These are phyloP conservation scores for Festucalex cinctus DNA, from an alignment of 2,113 vertebrate species.

Conservation along the genomic window DNA sequence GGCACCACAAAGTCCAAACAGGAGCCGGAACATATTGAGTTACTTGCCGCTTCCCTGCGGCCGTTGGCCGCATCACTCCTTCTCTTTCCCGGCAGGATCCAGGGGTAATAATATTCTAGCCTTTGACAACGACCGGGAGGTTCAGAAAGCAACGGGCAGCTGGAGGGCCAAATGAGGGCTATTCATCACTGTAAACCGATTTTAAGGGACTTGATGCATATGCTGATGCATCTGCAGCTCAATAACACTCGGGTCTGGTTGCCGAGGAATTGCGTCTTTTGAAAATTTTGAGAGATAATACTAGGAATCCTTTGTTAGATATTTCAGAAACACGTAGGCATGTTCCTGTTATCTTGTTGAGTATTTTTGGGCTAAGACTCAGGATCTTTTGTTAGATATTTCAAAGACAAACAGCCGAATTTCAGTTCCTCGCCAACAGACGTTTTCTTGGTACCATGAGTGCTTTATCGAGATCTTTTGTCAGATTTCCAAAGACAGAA, in stretches of 20 bases:
- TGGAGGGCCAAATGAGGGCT: constrained; percentile 59
- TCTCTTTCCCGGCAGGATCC: constrained; percentile 1
- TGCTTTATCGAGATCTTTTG: neutral
- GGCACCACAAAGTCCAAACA: constrained; percentile 1
- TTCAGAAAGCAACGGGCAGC: constrained; percentile 50
- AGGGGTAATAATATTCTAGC: constrained; percentile 19
- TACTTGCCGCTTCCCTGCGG: constrained; percentile 7
- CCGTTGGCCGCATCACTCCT: constrained; percentile 1
- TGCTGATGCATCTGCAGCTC: constrained; percentile 58
- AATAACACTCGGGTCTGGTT: constrained; percentile 22
- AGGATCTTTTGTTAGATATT: neutral
- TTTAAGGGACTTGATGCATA: constrained; percentile 53
- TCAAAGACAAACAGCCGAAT: neutral
- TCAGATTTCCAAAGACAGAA: neutral
- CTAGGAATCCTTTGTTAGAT: neutral
- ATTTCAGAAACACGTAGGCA: neutral
- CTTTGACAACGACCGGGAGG: constrained; percentile 19
- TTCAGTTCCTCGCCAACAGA: neutral
- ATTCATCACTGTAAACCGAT: constrained; percentile 67
- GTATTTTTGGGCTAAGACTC: neutral
- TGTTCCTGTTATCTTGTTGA: neutral
- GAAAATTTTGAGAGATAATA: neutral
- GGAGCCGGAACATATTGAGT: constrained; percentile 1
- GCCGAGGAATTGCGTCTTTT: neutral
- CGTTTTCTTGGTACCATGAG: neutral